Conservation (phyloP, 2,113 vertebrate species). For the Cinclus cinclus region DNA sequence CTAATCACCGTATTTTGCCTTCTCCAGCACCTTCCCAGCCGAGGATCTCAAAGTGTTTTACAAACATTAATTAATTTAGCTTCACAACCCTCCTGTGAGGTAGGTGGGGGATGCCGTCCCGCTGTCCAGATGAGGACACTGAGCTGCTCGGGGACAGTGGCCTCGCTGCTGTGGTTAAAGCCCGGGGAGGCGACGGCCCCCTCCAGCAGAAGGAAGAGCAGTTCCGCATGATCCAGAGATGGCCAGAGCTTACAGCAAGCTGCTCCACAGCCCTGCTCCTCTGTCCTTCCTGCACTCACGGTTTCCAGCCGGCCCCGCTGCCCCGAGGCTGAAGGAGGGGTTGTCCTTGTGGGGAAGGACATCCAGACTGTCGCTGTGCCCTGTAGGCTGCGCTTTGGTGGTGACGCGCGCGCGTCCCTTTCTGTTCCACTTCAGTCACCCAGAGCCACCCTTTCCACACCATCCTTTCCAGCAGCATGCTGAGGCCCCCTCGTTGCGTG, state of each 20-base stretch:
- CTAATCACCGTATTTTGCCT: constrained; percentile 70
- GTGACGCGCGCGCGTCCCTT: neutral
- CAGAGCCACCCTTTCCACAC: neutral
- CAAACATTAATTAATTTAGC: constrained; percentile 71
- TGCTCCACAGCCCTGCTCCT: constrained; percentile 39
- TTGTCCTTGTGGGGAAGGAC: neutral
- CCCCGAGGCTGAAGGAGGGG: constrained; percentile 21
- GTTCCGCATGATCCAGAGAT: constrained; percentile 48
- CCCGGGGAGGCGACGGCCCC: neutral
- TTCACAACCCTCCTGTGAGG: constrained; percentile 64
- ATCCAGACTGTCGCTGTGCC: neutral
- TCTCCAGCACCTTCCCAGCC: constrained; percentile 68
- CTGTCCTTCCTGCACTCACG: constrained; percentile 15
- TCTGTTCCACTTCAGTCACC: neutral
- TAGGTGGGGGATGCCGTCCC: constrained; percentile 60
- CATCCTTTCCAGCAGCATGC: neutral
- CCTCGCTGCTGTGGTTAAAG: constrained; percentile 19
- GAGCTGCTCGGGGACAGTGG: constrained; percentile 30
- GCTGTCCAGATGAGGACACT: constrained; percentile 55
- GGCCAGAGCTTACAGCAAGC: constrained; percentile 48
- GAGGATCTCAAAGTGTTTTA: constrained; percentile 69
- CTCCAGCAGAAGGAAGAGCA: constrained; percentile 42
- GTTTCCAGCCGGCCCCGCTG: neutral
- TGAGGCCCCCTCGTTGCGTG: neutral
- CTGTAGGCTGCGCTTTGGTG: neutral